Evolutionary conservation across 2,113 vertebrate genomes (phyloP).

Genomic region (Mobula hypostoma): DNA sequence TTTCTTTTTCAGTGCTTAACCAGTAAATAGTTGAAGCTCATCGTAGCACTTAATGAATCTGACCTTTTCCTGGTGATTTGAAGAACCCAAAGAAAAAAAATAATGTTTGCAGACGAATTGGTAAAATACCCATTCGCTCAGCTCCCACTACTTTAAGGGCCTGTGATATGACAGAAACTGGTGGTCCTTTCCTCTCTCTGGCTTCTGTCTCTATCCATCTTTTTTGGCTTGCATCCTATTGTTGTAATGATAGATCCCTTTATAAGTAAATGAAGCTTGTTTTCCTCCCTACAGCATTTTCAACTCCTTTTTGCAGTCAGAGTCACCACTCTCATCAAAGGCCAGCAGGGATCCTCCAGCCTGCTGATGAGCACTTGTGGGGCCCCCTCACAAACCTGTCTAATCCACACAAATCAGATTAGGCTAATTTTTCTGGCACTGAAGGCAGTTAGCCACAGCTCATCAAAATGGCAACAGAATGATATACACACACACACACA

Average conservation of each 20-base stretch:
- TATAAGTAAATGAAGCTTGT: constrained; percentile 59
- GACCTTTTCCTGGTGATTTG: background rate
- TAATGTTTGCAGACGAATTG: background rate
- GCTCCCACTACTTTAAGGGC: background rate
- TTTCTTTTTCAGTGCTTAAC: background rate
- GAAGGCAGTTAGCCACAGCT: background rate
- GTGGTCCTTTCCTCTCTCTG: background rate
- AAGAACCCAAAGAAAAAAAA: background rate
- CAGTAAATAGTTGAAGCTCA: background rate
- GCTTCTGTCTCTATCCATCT: background rate
- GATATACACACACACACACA: background rate
- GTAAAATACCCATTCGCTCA: background rate
- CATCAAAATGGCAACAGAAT: background rate
- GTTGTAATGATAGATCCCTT: constrained; percentile 66
- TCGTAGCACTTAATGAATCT: background rate
- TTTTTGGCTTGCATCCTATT: background rate
- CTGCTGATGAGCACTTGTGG: constrained; percentile 54
- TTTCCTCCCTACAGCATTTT: constrained; percentile 64
- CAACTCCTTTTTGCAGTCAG: constrained; percentile 56
- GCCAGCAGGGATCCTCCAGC: constrained; percentile 56
- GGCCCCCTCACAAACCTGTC: constrained; percentile 48
- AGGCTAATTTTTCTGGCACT: constrained; percentile 56
- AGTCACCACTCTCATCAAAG: constrained; percentile 64
- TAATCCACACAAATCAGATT: constrained; percentile 69
- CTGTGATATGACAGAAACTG: background rate